Evolutionary conservation across 2,888 invertebrate genomes (phyloP).

Genomic region (Brachyopa scutellaris): DNA sequence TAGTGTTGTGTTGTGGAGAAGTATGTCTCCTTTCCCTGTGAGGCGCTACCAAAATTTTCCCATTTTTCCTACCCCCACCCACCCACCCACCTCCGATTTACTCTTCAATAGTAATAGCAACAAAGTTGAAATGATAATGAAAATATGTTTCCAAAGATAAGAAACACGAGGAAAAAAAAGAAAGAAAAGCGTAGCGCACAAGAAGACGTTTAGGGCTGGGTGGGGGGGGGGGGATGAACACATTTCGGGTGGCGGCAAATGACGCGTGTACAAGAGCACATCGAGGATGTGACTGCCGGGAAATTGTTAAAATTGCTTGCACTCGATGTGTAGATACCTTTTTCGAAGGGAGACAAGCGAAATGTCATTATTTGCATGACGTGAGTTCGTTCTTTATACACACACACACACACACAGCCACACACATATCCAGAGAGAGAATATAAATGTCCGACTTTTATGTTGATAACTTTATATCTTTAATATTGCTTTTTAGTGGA

Average conservation of each 20-base stretch:
- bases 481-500: slow-evolving; percentile 5
- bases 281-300: slow-evolving; percentile 25
- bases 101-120: slow-evolving; percentile 25
- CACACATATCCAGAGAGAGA: no score
- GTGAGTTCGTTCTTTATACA: slow-evolving; percentile 4
- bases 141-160: slow-evolving; percentile 55
- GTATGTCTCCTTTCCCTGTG: not conserved
- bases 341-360: not conserved
- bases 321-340: slow-evolving; percentile 18
- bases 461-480: slow-evolving; percentile 21
- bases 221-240: not conserved
- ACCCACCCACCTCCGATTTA: not conserved
- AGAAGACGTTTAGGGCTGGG: not conserved
- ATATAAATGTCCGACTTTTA: not conserved
- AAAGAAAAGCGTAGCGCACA: not conserved
- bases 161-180: not conserved
- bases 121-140: slow-evolving; percentile 57
- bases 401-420: not conserved
- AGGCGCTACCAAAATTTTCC: not conserved
- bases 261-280: not conserved
- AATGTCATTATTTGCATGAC: slow-evolving; percentile 53
- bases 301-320: slow-evolving; percentile 46
- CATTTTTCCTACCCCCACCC: not conserved
- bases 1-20: not conserved
- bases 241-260: not conserved